A percentile compares a stretch with the other conserved stretches of the same genome.
Evolutionary conservation across 2,797 vertebrate species (phyloP).

Genomic region (Trachops cirrhosus): DNA sequence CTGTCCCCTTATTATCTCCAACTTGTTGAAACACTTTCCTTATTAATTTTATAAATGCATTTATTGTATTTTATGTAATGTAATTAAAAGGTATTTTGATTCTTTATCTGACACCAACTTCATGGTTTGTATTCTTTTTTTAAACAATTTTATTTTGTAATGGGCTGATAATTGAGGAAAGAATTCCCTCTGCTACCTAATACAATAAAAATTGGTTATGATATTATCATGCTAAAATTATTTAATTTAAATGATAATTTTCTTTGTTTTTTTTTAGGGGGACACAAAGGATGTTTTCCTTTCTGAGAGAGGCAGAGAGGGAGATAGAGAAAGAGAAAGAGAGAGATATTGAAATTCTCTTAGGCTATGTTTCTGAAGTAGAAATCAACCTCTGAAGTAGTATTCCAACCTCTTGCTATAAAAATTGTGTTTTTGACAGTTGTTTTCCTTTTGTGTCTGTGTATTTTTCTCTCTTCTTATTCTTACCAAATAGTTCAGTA

Average conservation of each 20-base stretch:
- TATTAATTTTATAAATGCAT: not conserved
- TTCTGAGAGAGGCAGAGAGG: not conserved
- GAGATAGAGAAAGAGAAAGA: not conserved
- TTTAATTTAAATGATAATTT: not conserved
- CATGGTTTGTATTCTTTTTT: not conserved
- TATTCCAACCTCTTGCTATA: not conserved
- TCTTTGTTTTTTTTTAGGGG: not conserved
- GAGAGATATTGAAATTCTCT: not conserved
- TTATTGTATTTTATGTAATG: not conserved
- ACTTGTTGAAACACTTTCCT: not conserved
- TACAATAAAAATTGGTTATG: not conserved
- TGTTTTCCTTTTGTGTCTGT: not conserved
- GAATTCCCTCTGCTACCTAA: not conserved
- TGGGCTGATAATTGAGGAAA: not conserved
- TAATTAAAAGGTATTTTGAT: not conserved
- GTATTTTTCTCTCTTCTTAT: not conserved
- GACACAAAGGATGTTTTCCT: not conserved
- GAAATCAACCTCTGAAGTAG: too few species aligned
- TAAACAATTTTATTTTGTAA: not conserved
- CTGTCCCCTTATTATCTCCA: not conserved
- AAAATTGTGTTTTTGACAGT: not conserved
- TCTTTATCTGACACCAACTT: not conserved
- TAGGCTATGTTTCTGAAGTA: not conserved
- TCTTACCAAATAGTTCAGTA: not conserved
- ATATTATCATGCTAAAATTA: not conserved